A percentile compares a stretch with the other conserved stretches of the same genome.
Conservation (phyloP, 1,140 invertebrate species). For the Euwallacea fornicatus region DNA sequence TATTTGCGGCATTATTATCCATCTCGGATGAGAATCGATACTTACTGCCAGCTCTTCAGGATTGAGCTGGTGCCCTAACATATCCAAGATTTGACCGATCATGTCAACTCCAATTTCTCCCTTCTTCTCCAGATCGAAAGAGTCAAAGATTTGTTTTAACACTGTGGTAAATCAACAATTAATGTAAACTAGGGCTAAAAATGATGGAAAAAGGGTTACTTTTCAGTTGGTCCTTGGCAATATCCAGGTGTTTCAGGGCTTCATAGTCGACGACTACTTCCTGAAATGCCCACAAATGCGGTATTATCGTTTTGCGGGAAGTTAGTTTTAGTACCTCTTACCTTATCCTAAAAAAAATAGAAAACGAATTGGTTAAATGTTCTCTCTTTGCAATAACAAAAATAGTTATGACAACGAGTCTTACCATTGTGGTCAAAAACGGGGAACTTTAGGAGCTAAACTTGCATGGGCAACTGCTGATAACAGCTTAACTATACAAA, state of each 20-base stretch:
- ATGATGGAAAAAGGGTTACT: slow-evolving; percentile 30
- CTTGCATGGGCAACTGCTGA: neutral
- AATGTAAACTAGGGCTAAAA: no score
- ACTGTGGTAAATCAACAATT: slow-evolving; percentile 56
- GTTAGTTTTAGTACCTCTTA: no score
- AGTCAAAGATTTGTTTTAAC: slow-evolving; percentile 76
- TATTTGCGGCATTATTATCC: neutral
- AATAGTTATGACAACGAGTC: no score
- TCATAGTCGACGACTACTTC: slow-evolving; percentile 35
- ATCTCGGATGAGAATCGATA: neutral
- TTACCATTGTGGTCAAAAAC: no score
- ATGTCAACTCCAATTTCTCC: slow-evolving; percentile 73
- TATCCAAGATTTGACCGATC: slow-evolving; percentile 76
- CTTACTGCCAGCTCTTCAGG: slow-evolving; percentile 64
- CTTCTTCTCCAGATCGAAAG: slow-evolving; percentile 77
- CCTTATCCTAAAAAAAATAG: no score
- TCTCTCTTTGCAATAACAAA: no score
- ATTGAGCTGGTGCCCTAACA: slow-evolving; percentile 70
- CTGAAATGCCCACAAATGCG: neutral
- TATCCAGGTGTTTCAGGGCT: slow-evolving; percentile 43
- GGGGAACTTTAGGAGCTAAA: no score
- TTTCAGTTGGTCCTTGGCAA: slow-evolving; percentile 48
- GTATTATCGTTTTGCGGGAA: no score
- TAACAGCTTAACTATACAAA: slow-evolving; percentile 13
- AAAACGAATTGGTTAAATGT: no score